These are phyloP conservation scores for Petrocephalus zakoni DNA, from an alignment of 2,113 vertebrate species.

Conservation along the genomic window DNA sequence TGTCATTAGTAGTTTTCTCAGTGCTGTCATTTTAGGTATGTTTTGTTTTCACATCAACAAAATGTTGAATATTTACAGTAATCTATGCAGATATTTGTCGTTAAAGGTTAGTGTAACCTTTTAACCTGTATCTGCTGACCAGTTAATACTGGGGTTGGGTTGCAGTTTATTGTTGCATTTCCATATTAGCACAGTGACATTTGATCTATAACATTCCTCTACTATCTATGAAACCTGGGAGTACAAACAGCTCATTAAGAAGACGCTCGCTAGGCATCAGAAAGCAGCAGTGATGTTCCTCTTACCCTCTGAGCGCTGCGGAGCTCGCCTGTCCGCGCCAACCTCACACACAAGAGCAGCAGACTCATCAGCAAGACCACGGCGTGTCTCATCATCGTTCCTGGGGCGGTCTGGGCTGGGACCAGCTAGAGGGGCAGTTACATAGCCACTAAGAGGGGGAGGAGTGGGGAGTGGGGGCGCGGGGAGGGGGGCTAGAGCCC, in stretches of 20 bases:
- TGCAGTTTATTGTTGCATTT: background rate
- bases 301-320: conserved; percentile 61
- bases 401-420: conserved; percentile 17
- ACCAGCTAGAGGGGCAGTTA: conserved; percentile 10
- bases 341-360: conserved; percentile 58
- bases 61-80: background rate
- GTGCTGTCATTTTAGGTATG: background rate
- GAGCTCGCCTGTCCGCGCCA: conserved; percentile 61
- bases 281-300: background rate
- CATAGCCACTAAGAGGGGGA: background rate
- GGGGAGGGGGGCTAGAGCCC: background rate
- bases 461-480: background rate
- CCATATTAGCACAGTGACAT: background rate
- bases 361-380: conserved; percentile 56
- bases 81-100: background rate
- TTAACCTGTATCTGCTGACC: too few relatives aligned
- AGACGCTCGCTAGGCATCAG: background rate
- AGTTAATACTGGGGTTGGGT: background rate
- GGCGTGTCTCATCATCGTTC: conserved; percentile 64
- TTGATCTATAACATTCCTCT: background rate
- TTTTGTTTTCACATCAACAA: background rate
- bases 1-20: background rate
- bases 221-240: background rate
- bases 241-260: background rate
- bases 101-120: background rate